Evolutionary conservation across 2,888 invertebrate genomes (phyloP), one percentile per base, ranked within the genome.

Genomic region (Tineola bisselliella): DNA sequence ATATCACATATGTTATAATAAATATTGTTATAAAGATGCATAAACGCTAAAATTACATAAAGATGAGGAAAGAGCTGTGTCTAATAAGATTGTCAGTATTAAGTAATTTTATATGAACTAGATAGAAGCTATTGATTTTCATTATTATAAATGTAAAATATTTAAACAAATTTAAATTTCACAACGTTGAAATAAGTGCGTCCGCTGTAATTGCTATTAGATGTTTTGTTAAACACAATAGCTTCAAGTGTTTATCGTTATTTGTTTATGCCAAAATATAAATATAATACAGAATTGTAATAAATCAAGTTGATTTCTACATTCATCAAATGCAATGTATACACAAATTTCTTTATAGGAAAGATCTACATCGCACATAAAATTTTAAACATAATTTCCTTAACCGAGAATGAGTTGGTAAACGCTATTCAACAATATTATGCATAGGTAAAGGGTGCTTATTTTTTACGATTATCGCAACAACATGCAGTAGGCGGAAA

Each of bases 401-500:
- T 17, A 17, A 48, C 13, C 48, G 15, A 54, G 33, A 33, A 58
- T 58, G 33, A 58, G 30, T 25, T 10, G 10, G 19, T 17, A 60
- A 60, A 48, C 48, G 17, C 6, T 44, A n/a, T 44, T 30, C 31
- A 25, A 13, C 48, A 60, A 30, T 44, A 44, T 60, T 48, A 60
- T 60, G 48, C 44, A 60, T 60, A 60, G 30, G 60, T 48, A 60
- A 30, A 44, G 31, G 30, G 60, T 60, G 48, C 60, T 60, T 60
- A 44, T 44, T 60, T 60, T 62, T 63, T 60, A 62, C 61, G 62
- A 63, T 78, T 73, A 82, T 76, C 69, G 70, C 66, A 66, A 69
- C 70, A 72, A 73, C 73, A 74, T 76, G 76, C 73, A 69, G 73
- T 71, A 72, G 73, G 73, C 74, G 73, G 73, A 71, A 75, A 74